A percentile compares a stretch with the other conserved stretches of the same genome.
phyloP scores from a whole-genome alignment of 35 echinoderm and acorn worm species.

The Eucidaris tribuloides region DNA sequence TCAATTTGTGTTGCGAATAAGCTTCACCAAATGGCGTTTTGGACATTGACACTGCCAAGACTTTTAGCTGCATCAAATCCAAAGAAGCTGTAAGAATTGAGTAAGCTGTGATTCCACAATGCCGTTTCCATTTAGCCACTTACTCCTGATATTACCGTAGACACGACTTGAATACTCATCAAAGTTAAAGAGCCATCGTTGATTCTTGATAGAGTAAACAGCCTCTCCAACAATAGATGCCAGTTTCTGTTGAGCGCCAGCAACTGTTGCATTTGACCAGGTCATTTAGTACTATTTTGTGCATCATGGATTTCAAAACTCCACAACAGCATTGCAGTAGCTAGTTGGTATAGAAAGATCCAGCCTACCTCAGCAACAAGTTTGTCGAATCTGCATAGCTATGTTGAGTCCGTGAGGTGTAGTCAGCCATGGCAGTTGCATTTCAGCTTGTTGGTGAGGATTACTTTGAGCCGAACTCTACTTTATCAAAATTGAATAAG shows the following conservation, averaged over 20 bases:
- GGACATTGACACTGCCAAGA: too few species aligned
- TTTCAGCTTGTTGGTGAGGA: not conserved
- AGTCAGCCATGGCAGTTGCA: not conserved
- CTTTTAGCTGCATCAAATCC: not conserved
- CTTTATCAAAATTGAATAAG: conserved; percentile 34
- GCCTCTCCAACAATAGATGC: not conserved
- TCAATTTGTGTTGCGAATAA: not conserved
- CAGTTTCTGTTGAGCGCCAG: not conserved
- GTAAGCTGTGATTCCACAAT: not conserved
- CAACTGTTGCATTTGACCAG: not conserved
- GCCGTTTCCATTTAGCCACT: not conserved
- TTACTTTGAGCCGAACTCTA: not conserved
- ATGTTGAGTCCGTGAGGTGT: not conserved
- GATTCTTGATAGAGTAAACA: not conserved
- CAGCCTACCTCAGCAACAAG: not conserved
- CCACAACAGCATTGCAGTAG: not conserved
- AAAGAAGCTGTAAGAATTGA: not conserved
- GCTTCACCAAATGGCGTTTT: not conserved
- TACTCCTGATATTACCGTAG: not conserved
- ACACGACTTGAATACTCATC: not conserved
- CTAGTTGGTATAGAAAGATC: not conserved
- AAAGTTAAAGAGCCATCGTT: not conserved
- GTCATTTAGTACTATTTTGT: conserved; percentile 6
- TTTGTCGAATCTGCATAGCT: not conserved
- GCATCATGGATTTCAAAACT: conserved; percentile 2